Evolutionary conservation across 2,113 vertebrate species (phyloP), one percentile per base, ranked within the genome.

Genomic region (Anhinga anhinga): DNA sequence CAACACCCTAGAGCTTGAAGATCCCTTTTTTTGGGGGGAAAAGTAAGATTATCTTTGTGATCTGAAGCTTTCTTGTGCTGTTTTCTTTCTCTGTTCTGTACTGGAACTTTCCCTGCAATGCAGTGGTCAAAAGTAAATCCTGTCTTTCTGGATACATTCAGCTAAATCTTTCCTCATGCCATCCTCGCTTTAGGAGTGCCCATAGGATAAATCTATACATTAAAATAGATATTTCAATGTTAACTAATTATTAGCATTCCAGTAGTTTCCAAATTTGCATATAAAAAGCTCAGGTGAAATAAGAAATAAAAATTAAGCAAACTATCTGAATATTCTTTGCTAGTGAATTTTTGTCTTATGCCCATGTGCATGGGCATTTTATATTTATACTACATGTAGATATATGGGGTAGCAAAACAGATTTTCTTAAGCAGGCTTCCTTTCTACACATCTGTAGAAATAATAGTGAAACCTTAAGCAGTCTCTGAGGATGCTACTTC

Each of bases 41-140:
- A 95, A 95, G 11, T 78, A 56, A 93, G 74, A 82, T 50, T 62
- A 59, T 67, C 14, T 61, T 79, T 86, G 90, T 82, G 27, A 40
- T 79, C 25, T 93, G 67, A 66, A 58, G 9, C 25, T 88, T 95
- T 40, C 34, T 74, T 73, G 10, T 21, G 2, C 0, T 29, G 81
- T 92, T 87, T 83, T 56, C 26, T 81, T 38, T 85, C 25, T 77
- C 10, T 55, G 0, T 45, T 82, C 34, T 25, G 45, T 19, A 36
- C 4, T 34, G 9, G 13, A 84, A 67, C 4, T 72, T 80, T 91
- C 42, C 63, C 32, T 77, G 27, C 13, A 83, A 19, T 79, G 17
- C 6, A 47, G 12, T 32, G 78, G 17, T 87, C 22, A 15, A 70
- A 84, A 55, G 23, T 52, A 94, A 93, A 86, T 90, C 20, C 18